Evolutionary conservation across 2,797 vertebrate genomes (phyloP).

Genomic region (Ctenopoma kingsleyae): DNA sequence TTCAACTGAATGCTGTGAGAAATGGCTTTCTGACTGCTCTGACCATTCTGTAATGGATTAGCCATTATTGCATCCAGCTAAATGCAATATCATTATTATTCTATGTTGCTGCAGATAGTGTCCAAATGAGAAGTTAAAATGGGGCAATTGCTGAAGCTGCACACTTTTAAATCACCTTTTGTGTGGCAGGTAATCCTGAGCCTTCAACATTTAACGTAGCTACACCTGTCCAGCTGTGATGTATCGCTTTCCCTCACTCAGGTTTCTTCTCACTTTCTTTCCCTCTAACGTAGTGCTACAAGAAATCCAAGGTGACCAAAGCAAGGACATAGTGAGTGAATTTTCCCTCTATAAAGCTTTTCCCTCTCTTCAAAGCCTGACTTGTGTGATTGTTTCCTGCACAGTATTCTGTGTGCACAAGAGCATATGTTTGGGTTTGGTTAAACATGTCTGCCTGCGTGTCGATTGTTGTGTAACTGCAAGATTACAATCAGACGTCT

Average conservation of each 20-base stretch:
- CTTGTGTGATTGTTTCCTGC: conserved; percentile 35
- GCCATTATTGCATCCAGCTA: conserved; percentile 32
- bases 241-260: conserved; percentile 44
- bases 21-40: conserved; percentile 29
- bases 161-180: conserved; percentile 39
- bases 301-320: conserved; percentile 62
- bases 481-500: conserved; percentile 30
- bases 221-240: conserved; percentile 64
- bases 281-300: conserved; percentile 34
- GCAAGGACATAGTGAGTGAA: conserved; percentile 52
- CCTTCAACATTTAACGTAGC: conserved; percentile 46
- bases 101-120: conserved; percentile 17
- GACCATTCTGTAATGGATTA: conserved; percentile 48
- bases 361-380: conserved; percentile 1
- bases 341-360: conserved; percentile 41
- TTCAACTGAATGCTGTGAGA: conserved; percentile 26
- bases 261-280: conserved; percentile 18
- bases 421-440: conserved; percentile 22
- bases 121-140: conserved; percentile 31
- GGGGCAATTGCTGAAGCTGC: conserved; percentile 28
- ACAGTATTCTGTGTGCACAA: conserved; percentile 1
- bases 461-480: conserved; percentile 31
- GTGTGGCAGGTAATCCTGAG: conserved; percentile 23
- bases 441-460: conserved; percentile 26
- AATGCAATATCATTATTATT: conserved; percentile 53